Percentiles rank a stretch among this genome's conserved stretches.
phyloP scores from a whole-genome alignment of 1,140 invertebrate species.

The Drosophila pallidifrons region DNA sequence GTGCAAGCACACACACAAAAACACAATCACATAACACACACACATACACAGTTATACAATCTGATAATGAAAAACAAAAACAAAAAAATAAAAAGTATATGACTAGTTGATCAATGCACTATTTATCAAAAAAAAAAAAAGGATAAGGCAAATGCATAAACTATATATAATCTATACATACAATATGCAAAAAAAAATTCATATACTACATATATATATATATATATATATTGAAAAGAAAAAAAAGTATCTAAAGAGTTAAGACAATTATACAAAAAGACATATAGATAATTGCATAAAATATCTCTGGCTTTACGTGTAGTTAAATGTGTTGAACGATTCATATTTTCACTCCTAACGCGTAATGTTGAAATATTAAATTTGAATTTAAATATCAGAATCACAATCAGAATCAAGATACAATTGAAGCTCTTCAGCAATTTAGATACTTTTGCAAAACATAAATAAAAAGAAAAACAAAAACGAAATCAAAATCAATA shows the following conservation, averaged over 20 bases:
- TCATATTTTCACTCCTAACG: conserved; percentile 35
- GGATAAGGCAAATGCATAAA: conserved; percentile 66
- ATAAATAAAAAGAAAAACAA: not conserved
- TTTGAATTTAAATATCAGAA: conserved; percentile 20
- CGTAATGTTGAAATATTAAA: conserved; percentile 58
- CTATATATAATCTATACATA: conserved; percentile 73
- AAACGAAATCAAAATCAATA: conserved; percentile 7
- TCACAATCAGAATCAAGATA: conserved; percentile 12
- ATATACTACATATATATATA: conserved; percentile 48
- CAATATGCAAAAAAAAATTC: conserved; percentile 42
- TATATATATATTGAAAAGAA: conserved; percentile 39
- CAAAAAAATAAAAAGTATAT: conserved; percentile 64
- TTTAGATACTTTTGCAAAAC: conserved; percentile 66
- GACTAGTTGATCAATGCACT: conserved; percentile 80
- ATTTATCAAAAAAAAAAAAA: conserved; percentile 55
- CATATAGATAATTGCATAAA: conserved; percentile 37
- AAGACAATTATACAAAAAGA: conserved; percentile 68
- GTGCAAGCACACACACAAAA: conserved; percentile 53
- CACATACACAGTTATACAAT: conserved; percentile 45
- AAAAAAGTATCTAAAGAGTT: conserved; percentile 76
- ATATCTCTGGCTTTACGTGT: conserved; percentile 62
- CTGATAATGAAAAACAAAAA: conserved; percentile 31
- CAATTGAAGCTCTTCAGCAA: conserved; percentile 28
- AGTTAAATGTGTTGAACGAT: conserved; percentile 71
- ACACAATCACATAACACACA: conserved; percentile 50